Evolutionary conservation across 2,797 vertebrate species (phyloP), one percentile per base, ranked within the genome.

Genomic region (Sebastes wilsoni): DNA sequence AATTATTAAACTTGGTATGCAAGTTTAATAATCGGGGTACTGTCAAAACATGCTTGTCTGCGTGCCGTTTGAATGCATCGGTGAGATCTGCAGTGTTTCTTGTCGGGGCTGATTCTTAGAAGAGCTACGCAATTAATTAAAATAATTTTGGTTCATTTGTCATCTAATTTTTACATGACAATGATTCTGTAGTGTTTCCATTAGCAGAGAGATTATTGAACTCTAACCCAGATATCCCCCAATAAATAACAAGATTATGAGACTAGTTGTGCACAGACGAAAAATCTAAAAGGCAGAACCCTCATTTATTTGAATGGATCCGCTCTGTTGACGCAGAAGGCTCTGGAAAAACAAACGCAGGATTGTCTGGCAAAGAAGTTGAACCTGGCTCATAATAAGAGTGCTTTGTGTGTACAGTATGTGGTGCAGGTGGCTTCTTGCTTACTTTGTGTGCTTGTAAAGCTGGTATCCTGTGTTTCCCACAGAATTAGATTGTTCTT

Each of bases 241-340:
- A n/a, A 13, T 64, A 79, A 62, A 70, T 66, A 49, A 73, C 11
- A 38, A 55, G 42, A 78, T 77, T 78, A 38, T 54, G 18, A 62
- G 34, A 81, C 0, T 1, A 72, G 22, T 11, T 20, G 30, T n/a
- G 55, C 46, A 38, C 30, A 3, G n/a, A 8, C 30, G 7, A 75
- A 36, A 61, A 62, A 1, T 49, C 4, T n/a, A 56, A 70, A 58
- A 8, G 2, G 4, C 25, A 71, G 23, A 70, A 25, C 14, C 4
- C 20, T 69, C 1, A 38, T 64, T 28, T 23, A 46, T 65, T 64
- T 38, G 2, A 64, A 23, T 9, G 23, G 32, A 25, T 25, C 22
- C 1, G 22, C 30, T 69, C 66, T 49, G 38, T 54, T 55, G 49
- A 55, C 3, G n/a, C 49, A 58, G 22, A 58, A 22, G 16, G 32